phyloP scores from a whole-genome alignment of 2,113 vertebrate species.

The Pterocles burchelli region DNA sequence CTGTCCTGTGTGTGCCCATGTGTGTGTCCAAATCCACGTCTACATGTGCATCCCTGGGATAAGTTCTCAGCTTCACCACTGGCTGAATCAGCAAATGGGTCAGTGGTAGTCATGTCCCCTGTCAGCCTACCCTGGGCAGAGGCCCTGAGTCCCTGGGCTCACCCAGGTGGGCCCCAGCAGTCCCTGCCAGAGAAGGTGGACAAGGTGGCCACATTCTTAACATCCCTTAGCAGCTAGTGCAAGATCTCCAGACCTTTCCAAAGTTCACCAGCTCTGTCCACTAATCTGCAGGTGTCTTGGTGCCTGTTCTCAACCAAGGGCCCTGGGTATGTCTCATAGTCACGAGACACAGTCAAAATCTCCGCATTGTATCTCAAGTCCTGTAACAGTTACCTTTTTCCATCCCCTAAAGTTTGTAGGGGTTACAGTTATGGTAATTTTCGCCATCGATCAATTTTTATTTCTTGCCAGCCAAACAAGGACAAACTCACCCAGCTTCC shows the following conservation, averaged over 20 bases:
- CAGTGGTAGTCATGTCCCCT: rapidly evolving
- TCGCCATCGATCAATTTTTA: background rate
- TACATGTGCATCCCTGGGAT: background rate
- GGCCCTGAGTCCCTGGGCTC: rapidly evolving
- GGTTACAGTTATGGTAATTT: background rate
- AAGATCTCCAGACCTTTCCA: background rate
- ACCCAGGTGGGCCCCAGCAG: rapidly evolving
- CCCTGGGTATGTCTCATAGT: background rate
- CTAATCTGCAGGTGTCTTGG: background rate
- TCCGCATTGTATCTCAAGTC: background rate
- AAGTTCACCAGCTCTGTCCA: background rate
- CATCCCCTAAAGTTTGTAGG: rapidly evolving
- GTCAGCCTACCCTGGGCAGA: background rate
- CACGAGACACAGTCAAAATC: background rate
- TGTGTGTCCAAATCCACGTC: rapidly evolving
- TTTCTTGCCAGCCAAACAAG: background rate
- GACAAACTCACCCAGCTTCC: background rate
- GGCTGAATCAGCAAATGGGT: background rate
- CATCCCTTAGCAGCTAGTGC: background rate
- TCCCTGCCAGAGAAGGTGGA: background rate
- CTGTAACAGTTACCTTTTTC: background rate
- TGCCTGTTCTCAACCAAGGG: background rate
- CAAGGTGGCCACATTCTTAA: background rate
- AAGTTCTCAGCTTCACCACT: background rate
- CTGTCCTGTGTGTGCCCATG: background rate